A percentile compares a stretch with the other conserved stretches of the same genome.
Conservation (phyloP, 2,113 vertebrate species). For the Macquaria australasica region DNA sequence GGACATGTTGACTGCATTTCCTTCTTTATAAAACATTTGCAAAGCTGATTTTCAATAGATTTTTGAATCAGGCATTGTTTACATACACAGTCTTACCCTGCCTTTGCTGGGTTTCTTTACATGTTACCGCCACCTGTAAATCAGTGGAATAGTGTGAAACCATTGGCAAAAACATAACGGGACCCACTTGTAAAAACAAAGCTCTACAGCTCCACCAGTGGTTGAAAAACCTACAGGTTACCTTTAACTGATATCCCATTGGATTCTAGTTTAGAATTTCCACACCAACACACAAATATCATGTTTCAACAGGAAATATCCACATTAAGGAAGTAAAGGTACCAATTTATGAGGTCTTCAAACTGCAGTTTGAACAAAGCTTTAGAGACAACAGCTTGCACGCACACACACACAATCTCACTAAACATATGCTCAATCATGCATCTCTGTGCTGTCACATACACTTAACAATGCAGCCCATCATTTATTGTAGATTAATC, state of each 20-base stretch:
- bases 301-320: not conserved
- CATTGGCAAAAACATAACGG: too few species aligned
- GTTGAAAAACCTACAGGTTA: not conserved
- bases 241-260: not conserved
- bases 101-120: too few species aligned
- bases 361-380: slow-evolving; percentile 21
- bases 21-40: not conserved
- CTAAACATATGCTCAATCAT: slow-evolving; percentile 69
- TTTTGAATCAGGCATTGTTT: not conserved
- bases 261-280: not conserved
- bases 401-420: slow-evolving; percentile 13
- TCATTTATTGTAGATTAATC: slow-evolving; percentile 74
- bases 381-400: slow-evolving; percentile 16
- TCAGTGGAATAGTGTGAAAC: not conserved
- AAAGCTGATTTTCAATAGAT: not conserved
- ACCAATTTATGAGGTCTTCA: slow-evolving; percentile 5
- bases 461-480: slow-evolving; percentile 63
- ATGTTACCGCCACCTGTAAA: not conserved
- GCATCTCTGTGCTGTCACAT: slow-evolving; percentile 66
- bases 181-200: not conserved
- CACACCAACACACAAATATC: not conserved
- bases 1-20: not conserved
- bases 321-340: not conserved
- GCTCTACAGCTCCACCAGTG: not conserved
- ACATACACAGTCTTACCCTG: not conserved